Percentiles rank a stretch among this genome's conserved stretches.
Evolutionary conservation across 1,140 invertebrate genomes (phyloP).

Genomic region (Maniola jurtina): DNA sequence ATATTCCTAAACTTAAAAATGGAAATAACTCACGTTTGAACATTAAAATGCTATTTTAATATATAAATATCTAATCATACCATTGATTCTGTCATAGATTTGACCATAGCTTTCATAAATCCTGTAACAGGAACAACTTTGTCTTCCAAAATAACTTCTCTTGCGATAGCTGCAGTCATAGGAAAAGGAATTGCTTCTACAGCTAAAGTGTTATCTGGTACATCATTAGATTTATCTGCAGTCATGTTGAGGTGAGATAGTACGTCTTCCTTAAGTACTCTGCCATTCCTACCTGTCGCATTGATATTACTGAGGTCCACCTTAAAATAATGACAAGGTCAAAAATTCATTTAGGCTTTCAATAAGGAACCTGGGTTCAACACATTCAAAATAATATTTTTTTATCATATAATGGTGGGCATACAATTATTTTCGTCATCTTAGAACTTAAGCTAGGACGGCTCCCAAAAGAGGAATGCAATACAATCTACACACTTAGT

Average conservation of each 20-base stretch:
- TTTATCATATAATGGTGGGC: too few species aligned
- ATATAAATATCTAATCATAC: constrained; percentile 60
- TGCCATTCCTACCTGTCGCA: constrained; percentile 93
- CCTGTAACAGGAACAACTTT: constrained; percentile 81
- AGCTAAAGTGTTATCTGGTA: constrained; percentile 37
- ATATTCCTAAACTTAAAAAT: too few species aligned
- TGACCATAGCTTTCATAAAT: constrained; percentile 94
- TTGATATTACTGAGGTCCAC: constrained; percentile 87
- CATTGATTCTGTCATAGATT: constrained; percentile 95
- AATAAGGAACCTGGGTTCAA: not conserved
- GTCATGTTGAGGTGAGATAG: constrained; percentile 85
- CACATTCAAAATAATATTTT: too few species aligned
- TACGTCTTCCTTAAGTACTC: constrained; percentile 98
- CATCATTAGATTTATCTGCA: constrained; percentile 64
- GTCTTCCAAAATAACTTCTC: constrained; percentile 61
- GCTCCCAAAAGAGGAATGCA: too few species aligned
- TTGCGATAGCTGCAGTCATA: constrained; percentile 27
- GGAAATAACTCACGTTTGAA: too few species aligned
- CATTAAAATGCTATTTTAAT: not conserved
- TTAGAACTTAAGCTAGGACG: too few species aligned
- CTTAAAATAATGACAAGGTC: constrained; percentile 58
- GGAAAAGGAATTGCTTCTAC: constrained; percentile 41
- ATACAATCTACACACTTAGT: too few species aligned
- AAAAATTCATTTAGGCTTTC: not conserved
- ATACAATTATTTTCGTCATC: too few species aligned